phyloP scores from a whole-genome alignment of 2,797 vertebrate species.

The Cynodonichthys magdalenae region DNA sequence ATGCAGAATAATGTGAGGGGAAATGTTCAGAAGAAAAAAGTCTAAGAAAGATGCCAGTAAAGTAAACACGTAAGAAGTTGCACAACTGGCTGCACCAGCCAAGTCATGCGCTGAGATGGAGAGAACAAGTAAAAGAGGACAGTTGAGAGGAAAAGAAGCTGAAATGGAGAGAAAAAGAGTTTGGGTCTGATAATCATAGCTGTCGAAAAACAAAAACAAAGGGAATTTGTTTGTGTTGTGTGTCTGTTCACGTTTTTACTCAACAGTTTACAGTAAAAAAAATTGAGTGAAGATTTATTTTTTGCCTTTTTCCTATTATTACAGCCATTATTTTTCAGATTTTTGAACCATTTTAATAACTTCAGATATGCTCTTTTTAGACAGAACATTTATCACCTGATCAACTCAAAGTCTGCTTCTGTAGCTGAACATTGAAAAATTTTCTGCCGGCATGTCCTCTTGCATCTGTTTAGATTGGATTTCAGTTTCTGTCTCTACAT shows the following conservation, averaged over 20 bases:
- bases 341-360: slow-evolving; percentile 37
- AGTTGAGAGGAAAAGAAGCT: slow-evolving; percentile 44
- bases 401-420: slow-evolving; percentile 63
- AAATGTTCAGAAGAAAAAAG: slow-evolving; percentile 68
- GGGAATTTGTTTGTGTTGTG: slow-evolving; percentile 33
- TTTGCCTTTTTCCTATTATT: slow-evolving; percentile 23
- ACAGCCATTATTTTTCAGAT: slow-evolving; percentile 35
- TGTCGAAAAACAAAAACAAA: slow-evolving; percentile 50
- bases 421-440: slow-evolving; percentile 44
- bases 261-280: neutral
- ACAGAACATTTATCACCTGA: slow-evolving; percentile 62
- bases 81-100: slow-evolving; percentile 73
- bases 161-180: slow-evolving; percentile 48
- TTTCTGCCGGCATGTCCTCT: slow-evolving; percentile 40
- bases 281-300: neutral
- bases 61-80: slow-evolving; percentile 82
- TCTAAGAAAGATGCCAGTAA: slow-evolving; percentile 77
- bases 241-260: slow-evolving; percentile 17
- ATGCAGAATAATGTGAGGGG: slow-evolving; percentile 74
- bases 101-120: slow-evolving; percentile 72
- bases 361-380: slow-evolving; percentile 41
- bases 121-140: slow-evolving; percentile 53
- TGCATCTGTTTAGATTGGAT: slow-evolving; percentile 55
- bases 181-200: slow-evolving; percentile 39
- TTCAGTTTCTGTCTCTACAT: slow-evolving; percentile 35